Evolutionary conservation across 1,140 invertebrate species (phyloP), one percentile per base, ranked within the genome.

Genomic region (Brachystomella parvula): DNA sequence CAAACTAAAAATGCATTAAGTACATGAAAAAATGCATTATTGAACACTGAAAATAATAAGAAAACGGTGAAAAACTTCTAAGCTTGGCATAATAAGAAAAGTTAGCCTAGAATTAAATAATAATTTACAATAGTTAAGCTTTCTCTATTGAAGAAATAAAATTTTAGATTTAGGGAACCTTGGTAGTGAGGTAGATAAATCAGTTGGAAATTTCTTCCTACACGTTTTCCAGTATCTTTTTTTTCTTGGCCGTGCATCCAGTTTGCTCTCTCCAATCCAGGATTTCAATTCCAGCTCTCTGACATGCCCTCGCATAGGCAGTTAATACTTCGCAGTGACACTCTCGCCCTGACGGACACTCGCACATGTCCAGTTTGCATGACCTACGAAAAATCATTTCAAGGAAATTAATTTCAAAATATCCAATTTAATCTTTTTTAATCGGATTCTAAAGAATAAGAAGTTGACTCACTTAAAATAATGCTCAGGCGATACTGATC

Each of bases 301-400:
- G 81, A 76, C 93, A 95, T 75, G 93, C 89, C 67, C 89, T 85
- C 2, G 88, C 87, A 76, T 95, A 96, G 0, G 92, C 92, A 62
- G 86, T 86, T 68, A 94, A 86, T 57, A 89, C 88, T 73, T 94
- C 90, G 77, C 93, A 96, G 76, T 92, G 89, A 75, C 92, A 95
- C 64, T 84, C 81, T 39, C 82, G 80, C 1, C 83, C 82, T n/a
- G 82, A 81, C 1, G 87, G 85, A 79, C 93, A 96, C 75, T 93
- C 89, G 76, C 92, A 94, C 80, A 94, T 92, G 77, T 96, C 93
- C 75, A 89, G 81, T 65, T 88, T 82, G 78, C 93, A 96, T 0
- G 92, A 88, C 67, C 83, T 85, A 75, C 1, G 75, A 76, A 70
- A 57, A 53, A 74, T 44, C 26, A 59, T 24, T n/a, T 57, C 33